Base-by-base conservation (phyloP, 1,140 invertebrate species). In the Heliconius hewitsoni region DNA sequence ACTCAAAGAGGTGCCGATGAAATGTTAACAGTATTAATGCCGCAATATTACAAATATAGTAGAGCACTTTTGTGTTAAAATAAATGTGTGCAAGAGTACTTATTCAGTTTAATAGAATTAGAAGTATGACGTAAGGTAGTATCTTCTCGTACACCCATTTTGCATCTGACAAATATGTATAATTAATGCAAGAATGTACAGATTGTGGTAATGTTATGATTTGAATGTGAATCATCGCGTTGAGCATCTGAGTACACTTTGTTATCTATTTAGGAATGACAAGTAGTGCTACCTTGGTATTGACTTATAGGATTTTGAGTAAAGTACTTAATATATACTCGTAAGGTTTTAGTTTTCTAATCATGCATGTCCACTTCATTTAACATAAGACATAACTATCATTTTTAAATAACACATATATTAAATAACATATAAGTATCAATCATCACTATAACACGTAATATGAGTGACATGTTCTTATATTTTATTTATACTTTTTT, bases 291-390 rank as follows among this genome's bases (percentile, higher is more conserved):
- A 66, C 4, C n/a, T 66, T 66, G 27, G 60, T 66, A 57, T 57
- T n/a, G 11, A 78, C n/a, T 37, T 78, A 57, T 60, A 37, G 66
- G 71, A 73, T 77, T 73, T 27, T 66, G n/a, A 66, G 60, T 13
- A 66, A 66, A 66, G 11, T 66, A 30, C n/a, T 5, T 66, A 66
- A 27, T 60, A 42, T 13, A 13, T 9, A 66, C 3, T 57, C 39
- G 71, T 78, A 71, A 74, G 73, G 76, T 82, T 74, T 73, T 73
- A 75, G 27, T 42, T 73, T 73, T 76, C 75, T 66, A 13, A 13
- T 80, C 80, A 81, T 81, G 84, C 84, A 85, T 83, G 84, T 46
- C 73, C 84, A 85, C 76, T 82, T 79, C 84, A 85, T 85, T 78
- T 77, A 60, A 81, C 79, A 85, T 85, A 70, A 30, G 71, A 81